These are phyloP conservation scores for Parotia lawesii DNA, from an alignment of 2,113 vertebrate species.

Conservation along the genomic window DNA sequence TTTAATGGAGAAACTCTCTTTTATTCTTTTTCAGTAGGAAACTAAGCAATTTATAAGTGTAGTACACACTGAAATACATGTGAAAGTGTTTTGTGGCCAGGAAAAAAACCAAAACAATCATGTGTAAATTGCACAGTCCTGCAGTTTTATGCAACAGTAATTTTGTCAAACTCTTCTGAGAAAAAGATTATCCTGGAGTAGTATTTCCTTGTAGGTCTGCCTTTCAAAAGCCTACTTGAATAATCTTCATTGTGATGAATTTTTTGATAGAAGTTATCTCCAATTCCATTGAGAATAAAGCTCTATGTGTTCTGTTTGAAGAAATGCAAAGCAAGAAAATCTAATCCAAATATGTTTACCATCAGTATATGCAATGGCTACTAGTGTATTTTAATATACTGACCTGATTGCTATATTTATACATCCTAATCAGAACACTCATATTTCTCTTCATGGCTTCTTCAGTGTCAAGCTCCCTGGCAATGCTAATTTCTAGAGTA, in stretches of 20 bases:
- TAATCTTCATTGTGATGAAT: rapidly evolving
- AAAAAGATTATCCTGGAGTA: not conserved
- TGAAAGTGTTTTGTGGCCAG: not conserved
- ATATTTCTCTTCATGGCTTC: not conserved
- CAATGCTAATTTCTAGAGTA: not conserved
- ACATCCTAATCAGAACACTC: not conserved
- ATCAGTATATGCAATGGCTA: not conserved
- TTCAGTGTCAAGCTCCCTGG: not conserved
- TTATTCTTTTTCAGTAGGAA: not conserved
- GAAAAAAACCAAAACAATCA: not conserved
- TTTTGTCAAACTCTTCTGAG: not conserved
- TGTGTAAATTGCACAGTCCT: not conserved
- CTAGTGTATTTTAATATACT: not conserved
- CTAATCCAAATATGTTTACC: not conserved
- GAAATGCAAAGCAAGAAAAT: not conserved
- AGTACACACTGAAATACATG: not conserved
- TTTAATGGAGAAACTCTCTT: not conserved
- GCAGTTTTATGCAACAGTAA: not conserved
- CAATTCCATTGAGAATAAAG: not conserved
- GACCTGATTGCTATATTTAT: not conserved
- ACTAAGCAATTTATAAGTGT: not conserved
- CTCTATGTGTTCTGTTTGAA: not conserved
- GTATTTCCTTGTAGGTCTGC: not conserved
- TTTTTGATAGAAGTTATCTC: not conserved
- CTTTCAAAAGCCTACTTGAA: not conserved